Evolutionary conservation across 2,888 invertebrate genomes (phyloP), one percentile per base, ranked within the genome.

Genomic region (Ctena decussata): DNA sequence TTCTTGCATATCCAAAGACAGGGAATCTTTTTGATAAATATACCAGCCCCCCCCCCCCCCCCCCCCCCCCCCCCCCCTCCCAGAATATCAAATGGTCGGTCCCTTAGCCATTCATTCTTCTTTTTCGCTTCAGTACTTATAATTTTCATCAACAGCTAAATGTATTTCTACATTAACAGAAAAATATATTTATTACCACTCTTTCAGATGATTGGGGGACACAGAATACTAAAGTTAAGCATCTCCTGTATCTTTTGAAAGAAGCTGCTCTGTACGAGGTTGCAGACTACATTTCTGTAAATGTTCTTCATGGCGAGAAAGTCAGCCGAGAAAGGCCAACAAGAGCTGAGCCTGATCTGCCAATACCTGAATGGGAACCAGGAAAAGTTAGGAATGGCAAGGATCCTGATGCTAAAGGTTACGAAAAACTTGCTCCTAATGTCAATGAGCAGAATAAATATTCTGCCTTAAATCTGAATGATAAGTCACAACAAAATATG

Each of bases 141-240:
- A n/a, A n/a, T n/a, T n/a, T n/a, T n/a, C n/a, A n/a, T n/a, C n/a
- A n/a, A n/a, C n/a, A n/a, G n/a, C n/a, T n/a, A n/a, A n/a, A n/a
- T n/a, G n/a, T n/a, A n/a, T n/a, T n/a, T n/a, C n/a, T n/a, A n/a
- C n/a, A n/a, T n/a, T n/a, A n/a, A n/a, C n/a, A n/a, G n/a, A n/a
- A n/a, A n/a, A n/a, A n/a, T n/a, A n/a, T n/a, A n/a, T n/a, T n/a
- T n/a, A n/a, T n/a, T n/a, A n/a, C n/a, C n/a, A n/a, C n/a, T n/a
- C 12, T 81, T 85, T 73, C 90, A 80, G 89, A 91, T 69, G 93
- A 93, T 76, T 93, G 93, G 93, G 89, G 89, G 0, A 93, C 92
- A 37, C 93, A 93, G 80, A 93, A 93, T 77, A 85, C 93, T 0
- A 84, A 74, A 27, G 86, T 93, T 1, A 88, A 84, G 41, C 91